Evolutionary conservation across 2,888 invertebrate genomes (phyloP).

Genomic region (Scaptomyza caliginosa): DNA sequence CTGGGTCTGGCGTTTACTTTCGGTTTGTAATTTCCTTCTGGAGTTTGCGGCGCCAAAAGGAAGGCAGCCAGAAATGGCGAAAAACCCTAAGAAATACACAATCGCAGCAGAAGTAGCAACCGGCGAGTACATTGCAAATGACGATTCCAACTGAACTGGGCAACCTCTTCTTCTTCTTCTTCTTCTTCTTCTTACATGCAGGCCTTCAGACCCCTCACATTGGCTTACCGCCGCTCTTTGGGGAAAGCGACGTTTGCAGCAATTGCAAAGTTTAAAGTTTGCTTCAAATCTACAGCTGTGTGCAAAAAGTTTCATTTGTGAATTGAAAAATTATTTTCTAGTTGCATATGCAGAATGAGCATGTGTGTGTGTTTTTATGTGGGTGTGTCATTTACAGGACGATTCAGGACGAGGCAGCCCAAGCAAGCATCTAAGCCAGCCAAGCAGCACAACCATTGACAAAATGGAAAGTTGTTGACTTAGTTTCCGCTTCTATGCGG

Average conservation of each 20-base stretch:
- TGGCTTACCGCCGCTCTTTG: constrained; percentile 63
- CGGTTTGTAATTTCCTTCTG: constrained; percentile 78
- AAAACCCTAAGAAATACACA: constrained; percentile 60
- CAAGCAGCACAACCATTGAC: constrained; percentile 61
- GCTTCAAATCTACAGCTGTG: constrained; percentile 47
- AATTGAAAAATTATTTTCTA: constrained; percentile 74
- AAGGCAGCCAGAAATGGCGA: constrained; percentile 55
- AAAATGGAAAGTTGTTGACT: constrained; percentile 78
- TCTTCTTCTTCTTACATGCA: not conserved
- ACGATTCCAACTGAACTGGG: constrained; percentile 64
- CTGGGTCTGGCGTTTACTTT: constrained; percentile 71
- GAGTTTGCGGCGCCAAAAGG: constrained; percentile 66
- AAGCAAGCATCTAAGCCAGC: constrained; percentile 24
- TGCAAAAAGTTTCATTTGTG: constrained; percentile 76
- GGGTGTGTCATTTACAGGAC: constrained; percentile 62
- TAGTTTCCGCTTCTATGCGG: constrained; percentile 59
- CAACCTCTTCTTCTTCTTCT: not conserved
- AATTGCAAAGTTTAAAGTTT: constrained; percentile 70
- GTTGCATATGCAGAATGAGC: constrained; percentile 67
- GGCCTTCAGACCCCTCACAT: not conserved
- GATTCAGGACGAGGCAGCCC: constrained; percentile 19
- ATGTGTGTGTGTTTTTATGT: constrained; percentile 41
- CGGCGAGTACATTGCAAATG: constrained; percentile 54
- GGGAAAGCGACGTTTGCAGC: constrained; percentile 55
- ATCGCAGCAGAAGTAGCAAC: constrained; percentile 9